These are phyloP conservation scores for Heliothis subflexa DNA, from an alignment of 1,140 invertebrate genomes.

Conservation along the genomic window DNA sequence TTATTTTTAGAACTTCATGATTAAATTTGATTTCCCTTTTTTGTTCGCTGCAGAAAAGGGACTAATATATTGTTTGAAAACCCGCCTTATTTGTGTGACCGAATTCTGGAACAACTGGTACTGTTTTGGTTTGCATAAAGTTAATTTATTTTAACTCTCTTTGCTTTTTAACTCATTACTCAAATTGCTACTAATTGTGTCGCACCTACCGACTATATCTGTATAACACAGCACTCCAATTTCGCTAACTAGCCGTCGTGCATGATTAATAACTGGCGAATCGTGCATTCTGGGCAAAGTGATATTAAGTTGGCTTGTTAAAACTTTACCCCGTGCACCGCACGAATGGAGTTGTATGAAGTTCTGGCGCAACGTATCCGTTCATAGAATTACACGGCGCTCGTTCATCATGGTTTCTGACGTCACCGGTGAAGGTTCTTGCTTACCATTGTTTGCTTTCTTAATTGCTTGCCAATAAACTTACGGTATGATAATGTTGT, in stretches of 20 bases:
- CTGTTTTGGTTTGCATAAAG: too few species aligned
- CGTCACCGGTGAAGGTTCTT: conserved; percentile 31
- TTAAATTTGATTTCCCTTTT: too few species aligned
- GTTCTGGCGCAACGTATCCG: conserved; percentile 64
- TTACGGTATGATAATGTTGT: background rate
- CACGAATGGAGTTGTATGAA: conserved; percentile 72
- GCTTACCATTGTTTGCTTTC: conserved; percentile 41
- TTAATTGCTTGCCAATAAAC: conserved; percentile 44
- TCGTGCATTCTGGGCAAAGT: conserved; percentile 82
- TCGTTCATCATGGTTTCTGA: conserved; percentile 54
- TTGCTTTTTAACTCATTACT: background rate
- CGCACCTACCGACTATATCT: conserved; percentile 65
- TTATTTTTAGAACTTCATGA: too few species aligned
- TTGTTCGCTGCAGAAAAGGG: too few species aligned
- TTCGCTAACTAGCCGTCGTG: conserved; percentile 83
- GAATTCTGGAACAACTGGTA: too few species aligned
- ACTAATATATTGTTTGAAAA: too few species aligned
- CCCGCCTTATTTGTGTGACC: too few species aligned
- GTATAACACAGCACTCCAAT: conserved; percentile 75
- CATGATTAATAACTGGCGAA: conserved; percentile 84
- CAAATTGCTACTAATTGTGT: background rate
- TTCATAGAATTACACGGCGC: conserved; percentile 63
- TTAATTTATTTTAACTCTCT: too few species aligned
- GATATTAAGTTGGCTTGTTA: conserved; percentile 86
- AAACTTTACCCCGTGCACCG: conserved; percentile 78